phyloP scores from a whole-genome alignment of 2,113 vertebrate genomes.

The Tursiops truncatus region DNA sequence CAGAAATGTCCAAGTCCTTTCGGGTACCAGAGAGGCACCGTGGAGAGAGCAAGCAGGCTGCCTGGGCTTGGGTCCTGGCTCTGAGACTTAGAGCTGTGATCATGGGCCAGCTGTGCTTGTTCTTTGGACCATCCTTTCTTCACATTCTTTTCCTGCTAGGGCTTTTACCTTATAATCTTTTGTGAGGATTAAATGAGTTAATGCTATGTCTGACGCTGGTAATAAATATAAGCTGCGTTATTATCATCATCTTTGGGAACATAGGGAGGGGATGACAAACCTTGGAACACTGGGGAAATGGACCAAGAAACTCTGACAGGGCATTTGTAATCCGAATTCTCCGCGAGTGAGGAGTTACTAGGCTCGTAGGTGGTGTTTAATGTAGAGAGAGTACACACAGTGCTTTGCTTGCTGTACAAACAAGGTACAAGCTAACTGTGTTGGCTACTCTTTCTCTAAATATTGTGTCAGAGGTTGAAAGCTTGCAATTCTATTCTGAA shows the following conservation, averaged over 20 bases:
- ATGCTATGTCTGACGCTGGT: neutral
- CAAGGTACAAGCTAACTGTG: neutral
- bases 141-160: neutral
- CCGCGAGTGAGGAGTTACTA: neutral
- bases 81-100: neutral
- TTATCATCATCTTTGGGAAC: neutral
- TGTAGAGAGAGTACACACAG: neutral
- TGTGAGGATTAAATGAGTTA: neutral
- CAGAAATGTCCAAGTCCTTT: neutral
- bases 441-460: neutral
- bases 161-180: neutral
- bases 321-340: neutral
- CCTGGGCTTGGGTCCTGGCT: neutral
- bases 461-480: neutral
- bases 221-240: neutral
- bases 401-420: neutral
- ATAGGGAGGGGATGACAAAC: neutral
- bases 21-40: neutral
- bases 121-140: neutral
- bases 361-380: neutral
- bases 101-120: accelerated
- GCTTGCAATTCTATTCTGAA: neutral
- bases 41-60: neutral
- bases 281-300: neutral
- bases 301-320: neutral